A percentile compares a stretch with the other conserved stretches of the same genome.
These are phyloP conservation scores for Drosophila mettleri DNA, from an alignment of 2,888 invertebrate species.

Conservation along the genomic window DNA sequence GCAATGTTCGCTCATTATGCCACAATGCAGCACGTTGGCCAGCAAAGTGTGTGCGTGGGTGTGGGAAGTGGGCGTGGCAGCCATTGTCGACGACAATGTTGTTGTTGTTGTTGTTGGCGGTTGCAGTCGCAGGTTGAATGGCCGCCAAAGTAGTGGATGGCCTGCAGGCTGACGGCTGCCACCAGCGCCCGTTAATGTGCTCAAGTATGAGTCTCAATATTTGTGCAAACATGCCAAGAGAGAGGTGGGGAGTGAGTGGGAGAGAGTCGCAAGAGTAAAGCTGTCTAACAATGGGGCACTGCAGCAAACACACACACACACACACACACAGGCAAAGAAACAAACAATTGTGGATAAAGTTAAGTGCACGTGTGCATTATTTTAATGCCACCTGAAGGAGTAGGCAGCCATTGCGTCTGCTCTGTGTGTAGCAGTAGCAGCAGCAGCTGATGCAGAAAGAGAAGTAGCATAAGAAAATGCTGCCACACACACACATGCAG, in stretches of 20 bases:
- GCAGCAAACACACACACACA: conserved; percentile 27
- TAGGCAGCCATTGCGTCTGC: conserved; percentile 54
- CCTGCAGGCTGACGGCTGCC: conserved; percentile 50
- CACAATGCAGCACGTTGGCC: conserved; percentile 65
- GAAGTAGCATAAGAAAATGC: conserved; percentile 8
- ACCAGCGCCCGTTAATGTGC: conserved; percentile 59
- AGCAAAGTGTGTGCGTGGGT: conserved; percentile 2
- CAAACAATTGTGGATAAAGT: conserved; percentile 80
- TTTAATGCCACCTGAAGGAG: conserved; percentile 84
- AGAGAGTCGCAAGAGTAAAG: background rate
- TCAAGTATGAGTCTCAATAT: conserved; percentile 73
- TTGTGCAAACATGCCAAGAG: conserved; percentile 41
- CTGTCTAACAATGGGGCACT: conserved; percentile 57
- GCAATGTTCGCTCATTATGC: conserved; percentile 65
- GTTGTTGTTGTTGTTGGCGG: conserved; percentile 13
- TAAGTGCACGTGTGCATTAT: conserved; percentile 84
- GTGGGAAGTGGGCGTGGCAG: conserved; percentile 40
- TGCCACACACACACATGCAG: conserved; percentile 1
- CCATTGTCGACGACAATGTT: conserved; percentile 55
- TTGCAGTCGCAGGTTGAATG: conserved; percentile 66
- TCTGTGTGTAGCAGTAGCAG: background rate
- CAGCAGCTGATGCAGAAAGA: background rate
- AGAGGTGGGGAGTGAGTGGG: background rate
- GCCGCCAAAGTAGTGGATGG: conserved; percentile 64
- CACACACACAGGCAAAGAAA: conserved; percentile 29